Conservation (phyloP, 2,113 vertebrate genomes). For the Hirundichthys speculiger region DNA sequence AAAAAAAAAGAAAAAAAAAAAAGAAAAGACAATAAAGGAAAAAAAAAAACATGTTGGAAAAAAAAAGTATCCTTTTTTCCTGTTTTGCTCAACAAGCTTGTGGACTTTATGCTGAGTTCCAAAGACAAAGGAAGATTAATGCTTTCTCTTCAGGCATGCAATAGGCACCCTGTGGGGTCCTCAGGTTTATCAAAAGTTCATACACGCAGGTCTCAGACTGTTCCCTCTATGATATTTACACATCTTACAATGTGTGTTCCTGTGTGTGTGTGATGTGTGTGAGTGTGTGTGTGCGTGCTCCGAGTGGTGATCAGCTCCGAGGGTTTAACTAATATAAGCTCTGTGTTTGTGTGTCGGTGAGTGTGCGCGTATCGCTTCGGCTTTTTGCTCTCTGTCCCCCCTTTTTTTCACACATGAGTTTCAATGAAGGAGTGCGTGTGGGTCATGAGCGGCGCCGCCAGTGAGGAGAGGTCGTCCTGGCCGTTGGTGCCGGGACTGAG, state of each 20-base stretch:
- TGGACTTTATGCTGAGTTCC: conserved; percentile 74
- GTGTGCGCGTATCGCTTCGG: background rate
- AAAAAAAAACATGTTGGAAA: conserved; percentile 60
- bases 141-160: conserved; percentile 89
- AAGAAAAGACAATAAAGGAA: conserved; percentile 41
- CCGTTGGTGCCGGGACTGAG: conserved; percentile 82
- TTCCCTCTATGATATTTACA: conserved; percentile 84
- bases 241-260: conserved; percentile 79
- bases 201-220: conserved; percentile 80
- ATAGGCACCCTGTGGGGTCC: conserved; percentile 89
- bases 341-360: conserved; percentile 47
- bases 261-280: conserved; percentile 47
- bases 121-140: conserved; percentile 85
- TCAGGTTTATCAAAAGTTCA: conserved; percentile 84
- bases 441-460: conserved; percentile 83
- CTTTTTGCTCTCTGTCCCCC: conserved; percentile 60
- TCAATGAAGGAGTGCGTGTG: conserved; percentile 94
- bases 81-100: conserved; percentile 74
- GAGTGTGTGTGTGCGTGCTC: conserved; percentile 43
- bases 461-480: conserved; percentile 84
- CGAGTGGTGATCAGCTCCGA: conserved; percentile 36
- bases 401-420: conserved; percentile 86
- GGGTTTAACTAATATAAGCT: conserved; percentile 25
- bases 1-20: conserved; percentile 48
- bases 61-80: conserved; percentile 66